Conservation (phyloP, 2,113 vertebrate species). For the Chloropsis hardwickii region DNA sequence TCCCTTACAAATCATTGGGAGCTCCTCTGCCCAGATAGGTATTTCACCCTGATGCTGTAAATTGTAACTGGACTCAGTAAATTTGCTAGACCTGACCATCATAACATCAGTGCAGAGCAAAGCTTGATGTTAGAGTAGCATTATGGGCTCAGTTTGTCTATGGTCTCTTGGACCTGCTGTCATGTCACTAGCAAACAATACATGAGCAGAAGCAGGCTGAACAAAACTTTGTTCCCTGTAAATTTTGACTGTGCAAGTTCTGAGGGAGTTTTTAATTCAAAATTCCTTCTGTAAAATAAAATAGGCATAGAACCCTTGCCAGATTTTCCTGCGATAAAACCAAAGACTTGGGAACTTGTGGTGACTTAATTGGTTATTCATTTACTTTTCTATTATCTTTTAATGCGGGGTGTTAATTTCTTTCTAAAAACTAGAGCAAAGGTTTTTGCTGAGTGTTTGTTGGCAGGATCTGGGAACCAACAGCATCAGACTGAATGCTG, state of each 20-base stretch:
- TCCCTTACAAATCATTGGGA: background rate
- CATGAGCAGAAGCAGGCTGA: background rate
- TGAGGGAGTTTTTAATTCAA: background rate
- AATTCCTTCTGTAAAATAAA: background rate
- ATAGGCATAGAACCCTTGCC: background rate
- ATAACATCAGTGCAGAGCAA: background rate
- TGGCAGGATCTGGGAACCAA: background rate
- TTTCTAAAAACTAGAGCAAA: background rate
- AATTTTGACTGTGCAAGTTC: background rate
- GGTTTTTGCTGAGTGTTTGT: background rate
- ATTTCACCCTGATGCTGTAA: background rate
- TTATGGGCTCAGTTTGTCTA: background rate
- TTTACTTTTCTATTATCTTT: background rate
- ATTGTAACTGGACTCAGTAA: background rate
- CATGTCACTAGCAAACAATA: fast-evolving
- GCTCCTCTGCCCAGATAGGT: background rate
- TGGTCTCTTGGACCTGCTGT: background rate
- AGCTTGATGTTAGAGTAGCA: background rate
- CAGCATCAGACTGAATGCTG: background rate
- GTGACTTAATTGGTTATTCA: background rate
- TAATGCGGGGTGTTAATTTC: background rate
- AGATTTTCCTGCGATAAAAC: background rate
- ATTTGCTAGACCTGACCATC: background rate
- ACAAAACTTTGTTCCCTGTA: background rate
- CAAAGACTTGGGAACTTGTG: background rate